Evolutionary conservation across 2,113 vertebrate species (phyloP).

Genomic region (Nothobranchius furzeri): DNA sequence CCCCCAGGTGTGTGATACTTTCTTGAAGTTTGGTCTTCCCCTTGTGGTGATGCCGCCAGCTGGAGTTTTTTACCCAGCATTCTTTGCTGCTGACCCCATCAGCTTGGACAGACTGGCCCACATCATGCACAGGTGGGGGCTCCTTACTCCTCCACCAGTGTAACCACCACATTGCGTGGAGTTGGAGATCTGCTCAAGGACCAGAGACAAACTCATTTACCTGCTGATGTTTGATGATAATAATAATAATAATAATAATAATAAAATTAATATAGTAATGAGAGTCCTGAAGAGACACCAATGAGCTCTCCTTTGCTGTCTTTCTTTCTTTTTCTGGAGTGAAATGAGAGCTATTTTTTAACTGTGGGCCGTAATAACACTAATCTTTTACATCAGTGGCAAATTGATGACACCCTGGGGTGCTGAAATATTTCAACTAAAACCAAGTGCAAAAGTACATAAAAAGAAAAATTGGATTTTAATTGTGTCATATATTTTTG

Average conservation of each 20-base stretch:
- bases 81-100: constrained; percentile 84
- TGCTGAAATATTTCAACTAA: constrained; percentile 24
- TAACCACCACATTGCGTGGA: no score
- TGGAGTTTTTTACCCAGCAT: constrained; percentile 88
- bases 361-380: constrained; percentile 24
- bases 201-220: no score
- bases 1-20: constrained; percentile 89
- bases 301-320: no score
- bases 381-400: constrained; percentile 1
- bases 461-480: constrained; percentile 21
- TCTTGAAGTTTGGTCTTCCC: constrained; percentile 85
- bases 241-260: no score
- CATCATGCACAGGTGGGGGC: constrained; percentile 90
- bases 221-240: no score
- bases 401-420: constrained; percentile 39
- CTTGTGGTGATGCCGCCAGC: constrained; percentile 86
- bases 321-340: neutral
- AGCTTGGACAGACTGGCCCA: constrained; percentile 88
- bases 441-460: constrained; percentile 16
- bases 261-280: no score
- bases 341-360: constrained; percentile 29
- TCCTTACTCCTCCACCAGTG: neutral
- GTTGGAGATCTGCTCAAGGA: no score
- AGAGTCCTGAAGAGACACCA: no score
- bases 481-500: constrained; percentile 14